A percentile compares a stretch with the other conserved stretches of the same genome.
These are phyloP conservation scores for Thalassaphorura encarpata DNA, from an alignment of 1,140 invertebrate species.

Conservation along the genomic window DNA sequence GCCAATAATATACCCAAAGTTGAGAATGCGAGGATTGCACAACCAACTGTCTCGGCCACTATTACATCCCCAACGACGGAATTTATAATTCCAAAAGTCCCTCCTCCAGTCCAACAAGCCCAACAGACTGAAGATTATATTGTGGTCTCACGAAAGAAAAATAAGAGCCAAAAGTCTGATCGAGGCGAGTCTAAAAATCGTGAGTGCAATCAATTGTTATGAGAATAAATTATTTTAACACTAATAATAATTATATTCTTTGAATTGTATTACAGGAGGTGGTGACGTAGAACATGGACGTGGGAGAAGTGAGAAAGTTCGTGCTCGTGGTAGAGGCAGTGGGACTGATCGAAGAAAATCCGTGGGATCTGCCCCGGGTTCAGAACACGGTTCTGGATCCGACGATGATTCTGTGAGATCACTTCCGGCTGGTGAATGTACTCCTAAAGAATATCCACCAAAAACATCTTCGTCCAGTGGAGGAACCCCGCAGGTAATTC, in stretches of 20 bases:
- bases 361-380: conserved; percentile 9
- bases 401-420: conserved; percentile 17
- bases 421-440: conserved; percentile 15
- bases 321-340: neutral
- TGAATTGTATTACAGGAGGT: too few species aligned
- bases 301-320: neutral
- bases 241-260: too few species aligned
- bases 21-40: too few species aligned
- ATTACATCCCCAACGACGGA: too few species aligned
- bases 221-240: too few species aligned
- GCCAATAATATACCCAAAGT: too few species aligned
- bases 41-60: too few species aligned
- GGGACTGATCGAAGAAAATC: conserved; percentile 3
- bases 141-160: neutral
- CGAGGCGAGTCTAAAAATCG: neutral
- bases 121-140: too few species aligned
- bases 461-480: conserved; percentile 20
- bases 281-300: neutral
- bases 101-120: too few species aligned
- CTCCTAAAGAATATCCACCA: conserved; percentile 12
- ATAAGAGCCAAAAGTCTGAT: neutral
- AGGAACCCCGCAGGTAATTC: conserved; percentile 16
- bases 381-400: conserved; percentile 4
- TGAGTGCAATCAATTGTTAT: too few species aligned
- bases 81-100: too few species aligned